Conservation (phyloP, 2,113 vertebrate genomes). For the Myanophis thanlyinensis region DNA sequence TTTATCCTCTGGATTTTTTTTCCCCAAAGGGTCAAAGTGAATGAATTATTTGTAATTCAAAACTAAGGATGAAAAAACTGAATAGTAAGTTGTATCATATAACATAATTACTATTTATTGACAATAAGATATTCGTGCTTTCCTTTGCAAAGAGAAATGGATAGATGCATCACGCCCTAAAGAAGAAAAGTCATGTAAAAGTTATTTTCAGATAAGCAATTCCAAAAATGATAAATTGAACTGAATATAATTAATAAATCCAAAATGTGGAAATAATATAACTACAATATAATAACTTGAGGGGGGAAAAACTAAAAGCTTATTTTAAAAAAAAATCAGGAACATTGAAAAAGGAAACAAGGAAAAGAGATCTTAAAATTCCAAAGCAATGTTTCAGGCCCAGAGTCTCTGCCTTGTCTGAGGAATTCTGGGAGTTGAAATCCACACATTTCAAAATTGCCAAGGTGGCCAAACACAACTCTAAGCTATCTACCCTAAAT, state of each 20-base stretch:
- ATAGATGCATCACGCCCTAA: constrained; percentile 42
- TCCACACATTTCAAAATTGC: background rate
- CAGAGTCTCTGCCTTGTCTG: background rate
- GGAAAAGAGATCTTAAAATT: constrained; percentile 41
- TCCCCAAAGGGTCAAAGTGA: constrained; percentile 47
- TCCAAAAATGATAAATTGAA: background rate
- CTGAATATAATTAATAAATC: background rate
- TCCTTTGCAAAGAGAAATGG: constrained; percentile 51
- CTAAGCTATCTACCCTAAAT: constrained; percentile 32
- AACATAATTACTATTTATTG: constrained; percentile 47
- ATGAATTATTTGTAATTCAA: constrained; percentile 61
- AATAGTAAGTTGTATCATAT: constrained; percentile 57
- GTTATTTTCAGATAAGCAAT: constrained; percentile 37
- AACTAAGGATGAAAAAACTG: constrained; percentile 48
- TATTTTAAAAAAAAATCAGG: constrained; percentile 46
- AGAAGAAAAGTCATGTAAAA: constrained; percentile 49
- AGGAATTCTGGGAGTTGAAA: background rate
- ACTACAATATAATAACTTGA: constrained; percentile 8
- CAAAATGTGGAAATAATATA: background rate
- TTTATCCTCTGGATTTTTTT: constrained; percentile 54
- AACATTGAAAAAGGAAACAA: constrained; percentile 55
- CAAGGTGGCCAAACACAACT: background rate
- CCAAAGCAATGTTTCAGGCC: constrained; percentile 36
- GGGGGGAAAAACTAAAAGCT: background rate
- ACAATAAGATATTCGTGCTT: constrained; percentile 45